These are phyloP conservation scores for Crotalus helleri DNA, from an alignment of 2,113 vertebrate genomes.

Conservation along the genomic window DNA sequence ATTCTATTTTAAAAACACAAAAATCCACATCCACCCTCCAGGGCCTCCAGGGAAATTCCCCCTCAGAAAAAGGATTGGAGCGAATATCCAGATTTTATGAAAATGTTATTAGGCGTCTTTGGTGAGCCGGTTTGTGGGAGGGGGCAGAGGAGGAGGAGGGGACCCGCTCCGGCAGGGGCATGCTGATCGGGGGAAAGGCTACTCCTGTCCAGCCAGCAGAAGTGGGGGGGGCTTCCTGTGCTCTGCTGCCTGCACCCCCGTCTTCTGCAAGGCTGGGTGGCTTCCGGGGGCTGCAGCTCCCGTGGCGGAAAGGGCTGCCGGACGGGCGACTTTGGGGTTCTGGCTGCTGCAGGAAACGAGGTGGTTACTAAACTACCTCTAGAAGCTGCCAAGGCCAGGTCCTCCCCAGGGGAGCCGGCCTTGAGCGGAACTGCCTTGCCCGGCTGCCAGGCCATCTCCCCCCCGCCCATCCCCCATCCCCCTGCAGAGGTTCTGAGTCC, in stretches of 20 bases:
- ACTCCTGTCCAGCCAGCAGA: neutral
- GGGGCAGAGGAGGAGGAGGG: neutral
- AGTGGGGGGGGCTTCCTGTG: neutral
- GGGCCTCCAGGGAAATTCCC: constrained; percentile 74
- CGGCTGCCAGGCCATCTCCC: too few species aligned
- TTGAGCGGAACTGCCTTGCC: neutral
- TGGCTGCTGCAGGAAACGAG: constrained; percentile 44
- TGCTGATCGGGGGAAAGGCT: neutral
- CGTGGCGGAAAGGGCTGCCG: constrained; percentile 37
- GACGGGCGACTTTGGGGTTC: constrained; percentile 51
- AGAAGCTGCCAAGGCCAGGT: constrained; percentile 62
- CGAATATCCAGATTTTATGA: constrained; percentile 68
- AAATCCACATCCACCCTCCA: constrained; percentile 77
- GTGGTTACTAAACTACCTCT: constrained; percentile 69
- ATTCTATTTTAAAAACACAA: constrained; percentile 72
- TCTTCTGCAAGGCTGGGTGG: fast-evolving
- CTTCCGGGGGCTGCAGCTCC: neutral
- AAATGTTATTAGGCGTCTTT: constrained; percentile 41
- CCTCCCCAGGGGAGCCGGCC: constrained; percentile 61
- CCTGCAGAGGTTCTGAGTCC: neutral
- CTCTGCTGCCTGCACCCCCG: neutral
- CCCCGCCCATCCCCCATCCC: neutral
- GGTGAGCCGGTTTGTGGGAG: neutral
- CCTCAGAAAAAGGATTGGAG: constrained; percentile 72
- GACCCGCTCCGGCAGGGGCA: neutral